Conservation (phyloP, 2,797 vertebrate genomes). For the Coccyzus lansbergi region DNA sequence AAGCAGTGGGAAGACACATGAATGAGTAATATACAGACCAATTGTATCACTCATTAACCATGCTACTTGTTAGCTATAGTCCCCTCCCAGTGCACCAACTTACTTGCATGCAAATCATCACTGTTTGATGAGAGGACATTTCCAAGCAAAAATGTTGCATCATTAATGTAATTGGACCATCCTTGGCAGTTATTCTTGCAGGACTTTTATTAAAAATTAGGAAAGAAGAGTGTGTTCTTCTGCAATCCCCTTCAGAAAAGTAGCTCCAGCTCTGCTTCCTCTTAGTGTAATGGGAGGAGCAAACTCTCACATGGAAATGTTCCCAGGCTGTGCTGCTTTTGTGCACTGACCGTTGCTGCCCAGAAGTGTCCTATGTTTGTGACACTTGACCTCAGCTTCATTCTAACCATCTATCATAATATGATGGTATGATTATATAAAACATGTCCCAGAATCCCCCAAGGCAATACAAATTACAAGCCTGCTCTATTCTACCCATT, state of each 20-base stretch:
- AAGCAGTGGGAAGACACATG: background rate
- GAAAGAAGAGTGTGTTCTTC: background rate
- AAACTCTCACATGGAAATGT: background rate
- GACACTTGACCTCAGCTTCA: background rate
- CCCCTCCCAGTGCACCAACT: background rate
- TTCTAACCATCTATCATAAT: background rate
- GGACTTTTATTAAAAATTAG: background rate
- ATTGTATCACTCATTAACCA: background rate
- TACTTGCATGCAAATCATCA: background rate
- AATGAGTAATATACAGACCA: background rate
- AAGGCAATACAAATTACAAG: background rate
- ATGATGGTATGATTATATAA: background rate
- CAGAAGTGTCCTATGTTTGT: accelerated
- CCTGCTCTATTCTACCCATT: background rate
- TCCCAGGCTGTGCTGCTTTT: background rate
- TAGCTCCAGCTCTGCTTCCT: background rate
- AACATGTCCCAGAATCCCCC: background rate
- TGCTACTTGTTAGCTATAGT: background rate
- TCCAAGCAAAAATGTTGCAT: background rate
- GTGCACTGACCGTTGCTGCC: background rate
- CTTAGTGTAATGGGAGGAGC: background rate
- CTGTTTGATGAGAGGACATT: background rate
- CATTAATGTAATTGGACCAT: background rate
- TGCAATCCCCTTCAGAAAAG: background rate
- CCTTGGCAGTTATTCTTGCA: background rate